Conservation (phyloP, 2,113 vertebrate species). For the Xiphorhynchus elegans region DNA sequence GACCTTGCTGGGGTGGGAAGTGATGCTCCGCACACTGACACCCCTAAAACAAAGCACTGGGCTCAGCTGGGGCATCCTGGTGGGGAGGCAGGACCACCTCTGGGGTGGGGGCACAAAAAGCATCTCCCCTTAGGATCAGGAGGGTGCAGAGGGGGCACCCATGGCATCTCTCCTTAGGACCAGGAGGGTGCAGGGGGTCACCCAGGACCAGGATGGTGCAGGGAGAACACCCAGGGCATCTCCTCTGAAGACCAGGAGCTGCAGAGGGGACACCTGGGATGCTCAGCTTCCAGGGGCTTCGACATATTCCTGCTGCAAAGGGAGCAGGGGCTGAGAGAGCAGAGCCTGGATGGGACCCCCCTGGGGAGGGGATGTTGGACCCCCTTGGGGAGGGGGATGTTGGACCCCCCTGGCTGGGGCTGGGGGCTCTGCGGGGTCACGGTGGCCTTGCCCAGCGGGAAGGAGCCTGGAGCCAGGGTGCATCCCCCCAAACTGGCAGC, state of each 20-base stretch:
- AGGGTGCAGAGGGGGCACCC: neutral
- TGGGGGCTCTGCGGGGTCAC: neutral
- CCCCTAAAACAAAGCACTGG: neutral
- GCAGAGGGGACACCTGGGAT: no score
- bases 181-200: neutral
- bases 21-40: neutral
- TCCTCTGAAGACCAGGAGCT: neutral
- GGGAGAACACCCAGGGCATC: neutral
- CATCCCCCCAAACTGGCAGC: neutral
- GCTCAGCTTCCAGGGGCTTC: neutral
- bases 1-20: neutral
- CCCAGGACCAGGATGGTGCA: neutral
- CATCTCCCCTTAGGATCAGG: no score
- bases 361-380: neutral
- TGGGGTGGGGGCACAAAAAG: neutral
- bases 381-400: neutral
- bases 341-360: neutral
- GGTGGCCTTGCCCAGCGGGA: fast-evolving
- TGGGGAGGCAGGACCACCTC: no score
- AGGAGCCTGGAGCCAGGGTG: fast-evolving
- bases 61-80: fast-evolving
- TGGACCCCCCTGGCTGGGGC: neutral
- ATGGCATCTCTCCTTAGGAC: neutral
- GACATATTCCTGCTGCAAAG: neutral
- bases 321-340: neutral